Evolutionary conservation across 2,888 invertebrate species (phyloP).

Genomic region (Apotomis capreana): DNA sequence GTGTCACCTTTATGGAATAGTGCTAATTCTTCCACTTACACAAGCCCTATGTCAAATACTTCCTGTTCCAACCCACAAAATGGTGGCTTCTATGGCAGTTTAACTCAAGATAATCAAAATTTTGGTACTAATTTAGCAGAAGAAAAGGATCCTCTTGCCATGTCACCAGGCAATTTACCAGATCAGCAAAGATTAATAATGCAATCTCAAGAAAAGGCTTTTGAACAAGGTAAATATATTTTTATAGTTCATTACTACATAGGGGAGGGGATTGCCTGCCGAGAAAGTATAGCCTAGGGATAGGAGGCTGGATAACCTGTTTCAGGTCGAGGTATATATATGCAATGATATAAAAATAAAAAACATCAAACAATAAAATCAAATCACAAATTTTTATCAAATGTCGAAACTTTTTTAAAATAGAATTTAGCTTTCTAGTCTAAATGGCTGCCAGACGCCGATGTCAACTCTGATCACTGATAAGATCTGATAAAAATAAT

Average conservation of each 20-base stretch:
- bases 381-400: no score
- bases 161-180: constrained; percentile 71
- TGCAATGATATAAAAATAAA: no score
- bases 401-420: no score
- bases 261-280: no score
- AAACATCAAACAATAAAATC: no score
- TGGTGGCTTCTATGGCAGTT: constrained; percentile 77
- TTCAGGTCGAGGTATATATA: no score
- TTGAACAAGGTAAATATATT: constrained; percentile 69
- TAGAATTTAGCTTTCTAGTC: no score
- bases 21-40: constrained; percentile 72
- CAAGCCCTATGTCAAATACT: constrained; percentile 68
- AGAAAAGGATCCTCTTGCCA: constrained; percentile 77
- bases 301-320: no score
- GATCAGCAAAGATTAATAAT: constrained; percentile 65
- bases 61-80: constrained; percentile 74
- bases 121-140: constrained; percentile 71
- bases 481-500: no score
- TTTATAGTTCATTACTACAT: background rate
- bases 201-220: constrained; percentile 71
- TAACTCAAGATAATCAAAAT: constrained; percentile 71
- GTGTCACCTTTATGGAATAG: constrained; percentile 76
- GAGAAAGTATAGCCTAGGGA: no score
- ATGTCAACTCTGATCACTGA: no score
- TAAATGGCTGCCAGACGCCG: no score